A percentile compares a stretch with the other conserved stretches of the same genome.
Evolutionary conservation across 2,888 invertebrate species (phyloP).

Genomic region (Notodonta ziczac): DNA sequence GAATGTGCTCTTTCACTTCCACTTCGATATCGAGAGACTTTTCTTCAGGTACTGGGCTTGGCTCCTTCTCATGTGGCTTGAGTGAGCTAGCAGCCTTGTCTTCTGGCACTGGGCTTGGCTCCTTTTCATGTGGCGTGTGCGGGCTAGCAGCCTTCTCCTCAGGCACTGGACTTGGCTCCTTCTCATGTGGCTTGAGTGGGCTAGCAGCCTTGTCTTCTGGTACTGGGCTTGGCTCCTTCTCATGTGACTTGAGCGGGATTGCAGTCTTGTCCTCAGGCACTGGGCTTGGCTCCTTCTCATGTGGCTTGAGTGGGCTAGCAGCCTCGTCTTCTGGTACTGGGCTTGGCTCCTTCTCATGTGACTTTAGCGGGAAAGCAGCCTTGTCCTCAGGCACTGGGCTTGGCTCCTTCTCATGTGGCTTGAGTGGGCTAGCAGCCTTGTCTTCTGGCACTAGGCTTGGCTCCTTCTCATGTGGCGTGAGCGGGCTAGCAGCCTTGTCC

Average conservation of each 20-base stretch:
- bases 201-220: conserved; percentile 18
- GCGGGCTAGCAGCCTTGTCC: no score
- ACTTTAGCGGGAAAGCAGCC: not conserved
- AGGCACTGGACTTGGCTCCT: not conserved
- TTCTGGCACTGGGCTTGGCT: conserved; percentile 6
- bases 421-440: no score
- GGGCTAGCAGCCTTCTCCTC: conserved; percentile 10
- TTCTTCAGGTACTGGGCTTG: not conserved
- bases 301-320: conserved; percentile 9
- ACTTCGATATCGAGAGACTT: no score
- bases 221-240: conserved; percentile 10
- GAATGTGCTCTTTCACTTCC: no score
- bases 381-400: no score
- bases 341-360: not conserved
- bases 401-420: no score
- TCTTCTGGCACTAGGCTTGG: no score
- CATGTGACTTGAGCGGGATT: conserved; percentile 3
- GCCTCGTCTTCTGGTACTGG: conserved; percentile 6
- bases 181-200: conserved; percentile 10
- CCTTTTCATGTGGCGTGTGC: conserved; percentile 7
- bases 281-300: conserved; percentile 13
- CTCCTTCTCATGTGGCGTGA: no score
- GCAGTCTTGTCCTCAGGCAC: conserved; percentile 10
- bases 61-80: conserved; percentile 18
- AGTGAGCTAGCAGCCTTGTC: not conserved